Evolutionary conservation across 30 jellyfish, hydroid and myxozoan genomes (phyloP).

Genomic region (Calvadosia cruxmelitensis): DNA sequence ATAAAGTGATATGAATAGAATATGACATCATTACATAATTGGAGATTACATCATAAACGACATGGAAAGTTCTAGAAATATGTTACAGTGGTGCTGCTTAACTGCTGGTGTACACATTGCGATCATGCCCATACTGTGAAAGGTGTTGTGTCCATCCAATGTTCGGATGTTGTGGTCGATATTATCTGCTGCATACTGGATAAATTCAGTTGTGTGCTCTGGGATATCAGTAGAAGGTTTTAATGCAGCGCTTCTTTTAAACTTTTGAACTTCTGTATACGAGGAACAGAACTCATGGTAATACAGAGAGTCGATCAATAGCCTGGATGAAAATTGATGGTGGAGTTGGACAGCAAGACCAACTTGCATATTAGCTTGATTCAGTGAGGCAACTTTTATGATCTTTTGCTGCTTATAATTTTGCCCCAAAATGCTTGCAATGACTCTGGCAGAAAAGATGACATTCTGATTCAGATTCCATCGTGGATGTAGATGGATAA

Average conservation of each 20-base stretch:
- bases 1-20: too few species aligned
- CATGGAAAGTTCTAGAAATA: too few species aligned
- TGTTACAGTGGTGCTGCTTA: too few species aligned
- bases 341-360: slow-evolving; percentile 33
- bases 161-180: not conserved
- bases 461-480: slow-evolving; percentile 14
- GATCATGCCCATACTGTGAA: too few species aligned
- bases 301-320: slow-evolving; percentile 27
- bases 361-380: slow-evolving; percentile 34
- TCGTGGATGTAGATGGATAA: slow-evolving; percentile 24
- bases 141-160: too few species aligned
- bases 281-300: slow-evolving; percentile 34
- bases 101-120: too few species aligned
- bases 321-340: slow-evolving; percentile 31
- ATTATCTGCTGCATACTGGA: not conserved
- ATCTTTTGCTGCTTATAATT: slow-evolving; percentile 12
- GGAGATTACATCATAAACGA: too few species aligned
- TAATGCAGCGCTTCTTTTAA: slow-evolving; percentile 21
- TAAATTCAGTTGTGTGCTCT: too few species aligned
- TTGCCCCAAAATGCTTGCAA: slow-evolving; percentile 23
- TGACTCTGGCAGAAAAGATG: slow-evolving; percentile 31
- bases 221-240: too few species aligned
- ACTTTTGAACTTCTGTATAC: slow-evolving; percentile 31
- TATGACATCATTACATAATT: too few species aligned
- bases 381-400: slow-evolving; percentile 23